Percentiles rank a stretch among this genome's conserved stretches.
Conservation (phyloP, 1,140 invertebrate species). For the Drosophila bocqueti region DNA sequence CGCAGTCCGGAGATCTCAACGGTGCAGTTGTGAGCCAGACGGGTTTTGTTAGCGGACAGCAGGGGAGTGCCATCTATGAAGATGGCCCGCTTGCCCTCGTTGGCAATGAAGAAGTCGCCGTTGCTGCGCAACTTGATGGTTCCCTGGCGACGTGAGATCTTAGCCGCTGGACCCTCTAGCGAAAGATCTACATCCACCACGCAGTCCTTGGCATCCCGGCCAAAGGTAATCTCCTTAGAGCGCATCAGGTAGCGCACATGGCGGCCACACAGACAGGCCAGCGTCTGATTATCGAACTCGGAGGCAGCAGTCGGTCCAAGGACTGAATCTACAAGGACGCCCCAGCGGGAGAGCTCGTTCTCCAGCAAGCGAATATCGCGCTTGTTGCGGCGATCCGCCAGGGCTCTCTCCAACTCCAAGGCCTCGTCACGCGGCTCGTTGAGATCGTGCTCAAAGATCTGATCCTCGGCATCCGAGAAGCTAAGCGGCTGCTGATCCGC, state of each 20-base stretch:
- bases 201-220: constrained; percentile 94
- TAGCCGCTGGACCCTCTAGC: constrained; percentile 95
- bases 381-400: constrained; percentile 88
- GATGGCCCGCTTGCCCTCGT: constrained; percentile 97
- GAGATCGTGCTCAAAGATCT: constrained; percentile 93
- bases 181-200: constrained; percentile 97
- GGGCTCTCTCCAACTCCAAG: constrained; percentile 88
- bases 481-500: constrained; percentile 90
- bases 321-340: constrained; percentile 96
- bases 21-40: constrained; percentile 96
- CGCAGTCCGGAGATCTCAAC: constrained; percentile 96
- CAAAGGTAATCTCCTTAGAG: constrained; percentile 97
- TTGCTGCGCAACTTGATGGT: constrained; percentile 95
- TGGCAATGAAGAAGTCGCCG: constrained; percentile 97
- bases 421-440: constrained; percentile 92
- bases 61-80: constrained; percentile 97
- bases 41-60: constrained; percentile 93
- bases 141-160: constrained; percentile 94
- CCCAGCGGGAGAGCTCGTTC: constrained; percentile 95
- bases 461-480: constrained; percentile 97
- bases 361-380: constrained; percentile 95
- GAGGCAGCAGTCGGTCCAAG: constrained; percentile 91
- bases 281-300: constrained; percentile 95
- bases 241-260: constrained; percentile 97
- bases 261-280: constrained; percentile 96